Conservation (phyloP, 2,797 vertebrate species). For the Setipinna tenuifilis region DNA sequence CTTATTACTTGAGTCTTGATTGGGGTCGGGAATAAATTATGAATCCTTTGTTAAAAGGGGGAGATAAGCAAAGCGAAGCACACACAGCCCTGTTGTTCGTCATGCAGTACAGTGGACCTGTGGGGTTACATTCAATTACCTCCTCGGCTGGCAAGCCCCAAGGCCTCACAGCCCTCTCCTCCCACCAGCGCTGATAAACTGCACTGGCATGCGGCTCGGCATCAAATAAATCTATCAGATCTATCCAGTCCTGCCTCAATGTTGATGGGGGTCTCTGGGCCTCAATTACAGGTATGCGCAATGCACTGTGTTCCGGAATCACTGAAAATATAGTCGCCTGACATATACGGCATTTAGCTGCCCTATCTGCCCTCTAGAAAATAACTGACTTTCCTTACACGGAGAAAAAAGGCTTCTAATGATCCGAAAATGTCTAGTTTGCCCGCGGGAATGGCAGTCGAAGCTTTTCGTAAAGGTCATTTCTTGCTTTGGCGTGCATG, state of each 20-base stretch:
- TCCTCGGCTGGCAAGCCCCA: neutral
- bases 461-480: constrained; percentile 11
- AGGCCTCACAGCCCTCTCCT: neutral
- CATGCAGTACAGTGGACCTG: neutral
- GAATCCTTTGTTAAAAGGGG: neutral
- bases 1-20: no score
- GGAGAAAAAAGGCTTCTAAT: neutral
- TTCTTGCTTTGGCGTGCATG: neutral
- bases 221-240: constrained; percentile 16
- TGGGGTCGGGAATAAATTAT: neutral
- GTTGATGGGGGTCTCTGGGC: constrained; percentile 16
- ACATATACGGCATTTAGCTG: neutral
- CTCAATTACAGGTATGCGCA: constrained; percentile 8
- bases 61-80: neutral
- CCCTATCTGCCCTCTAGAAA: neutral
- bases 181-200: constrained; percentile 3
- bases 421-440: neutral
- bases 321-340: neutral
- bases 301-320: neutral
- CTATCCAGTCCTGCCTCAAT: neutral
- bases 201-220: neutral
- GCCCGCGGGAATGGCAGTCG: neutral
- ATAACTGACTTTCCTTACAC: constrained; percentile 7
- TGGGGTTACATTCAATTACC: constrained; percentile 27
- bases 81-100: neutral